Conservation (phyloP, 2,888 invertebrate species). For the Coenonympha arcania region DNA sequence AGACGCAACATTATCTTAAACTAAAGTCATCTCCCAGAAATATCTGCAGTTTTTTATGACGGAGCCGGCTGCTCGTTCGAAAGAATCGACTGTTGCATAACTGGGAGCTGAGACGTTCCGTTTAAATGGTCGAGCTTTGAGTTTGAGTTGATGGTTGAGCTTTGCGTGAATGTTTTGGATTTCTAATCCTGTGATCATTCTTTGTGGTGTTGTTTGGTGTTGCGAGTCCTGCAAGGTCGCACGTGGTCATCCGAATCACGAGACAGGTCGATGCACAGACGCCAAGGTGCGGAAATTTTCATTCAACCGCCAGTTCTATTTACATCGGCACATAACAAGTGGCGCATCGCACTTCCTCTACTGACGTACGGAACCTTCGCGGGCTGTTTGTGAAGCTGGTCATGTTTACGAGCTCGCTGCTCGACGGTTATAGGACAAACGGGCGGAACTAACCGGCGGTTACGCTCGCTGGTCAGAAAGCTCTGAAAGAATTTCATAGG, state of each 20-base stretch:
- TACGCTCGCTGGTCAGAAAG: neutral
- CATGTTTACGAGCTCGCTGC: slow-evolving; percentile 32
- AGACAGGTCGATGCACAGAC: slow-evolving; percentile 66
- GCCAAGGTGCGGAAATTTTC: slow-evolving; percentile 67
- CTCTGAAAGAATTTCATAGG: neutral
- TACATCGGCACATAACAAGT: slow-evolving; percentile 60
- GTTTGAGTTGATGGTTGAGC: too few species aligned
- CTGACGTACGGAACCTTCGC: slow-evolving; percentile 59
- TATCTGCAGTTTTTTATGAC: slow-evolving; percentile 26
- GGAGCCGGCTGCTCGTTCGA: slow-evolving; percentile 19
- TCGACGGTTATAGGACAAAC: slow-evolving; percentile 50
- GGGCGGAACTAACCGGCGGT: slow-evolving; percentile 35
- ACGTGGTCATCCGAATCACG: slow-evolving; percentile 51
- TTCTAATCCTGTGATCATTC: slow-evolving; percentile 47
- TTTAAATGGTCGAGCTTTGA: slow-evolving; percentile 16
- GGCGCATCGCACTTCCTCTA: slow-evolving; percentile 62
- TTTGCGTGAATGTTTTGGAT: slow-evolving; percentile 34
- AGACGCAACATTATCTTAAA: slow-evolving; percentile 10
- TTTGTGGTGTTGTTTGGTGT: slow-evolving; percentile 43
- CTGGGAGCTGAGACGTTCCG: slow-evolving; percentile 19
- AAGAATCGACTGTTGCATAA: slow-evolving; percentile 29
- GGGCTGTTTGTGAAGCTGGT: slow-evolving; percentile 34
- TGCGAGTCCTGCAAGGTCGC: slow-evolving; percentile 68
- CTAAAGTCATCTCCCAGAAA: slow-evolving; percentile 25
- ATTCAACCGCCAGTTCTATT: slow-evolving; percentile 68